These are phyloP conservation scores for Lethrus apterus DNA, from an alignment of 1,140 invertebrate genomes.

Conservation along the genomic window DNA sequence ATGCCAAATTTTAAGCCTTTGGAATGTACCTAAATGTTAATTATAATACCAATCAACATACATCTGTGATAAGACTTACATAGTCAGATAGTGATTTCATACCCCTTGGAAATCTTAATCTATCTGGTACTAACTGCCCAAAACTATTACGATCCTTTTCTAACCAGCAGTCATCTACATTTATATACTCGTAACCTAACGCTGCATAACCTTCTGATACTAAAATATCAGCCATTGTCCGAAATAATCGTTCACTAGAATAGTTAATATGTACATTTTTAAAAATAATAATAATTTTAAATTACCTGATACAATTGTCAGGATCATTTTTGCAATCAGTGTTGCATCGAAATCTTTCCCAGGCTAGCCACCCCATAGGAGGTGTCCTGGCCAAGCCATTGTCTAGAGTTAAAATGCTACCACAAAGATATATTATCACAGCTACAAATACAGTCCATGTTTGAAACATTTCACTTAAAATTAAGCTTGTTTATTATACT, in stretches of 20 bases:
- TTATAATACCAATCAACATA: too few species aligned
- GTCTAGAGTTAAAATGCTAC: slow-evolving; percentile 48
- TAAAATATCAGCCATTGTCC: slow-evolving; percentile 84
- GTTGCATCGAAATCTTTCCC: slow-evolving; percentile 89
- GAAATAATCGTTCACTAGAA: slow-evolving; percentile 83
- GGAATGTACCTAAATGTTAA: slow-evolving; percentile 68
- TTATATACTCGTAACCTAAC: slow-evolving; percentile 87
- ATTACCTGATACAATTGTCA: slow-evolving; percentile 85
- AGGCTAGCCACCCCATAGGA: slow-evolving; percentile 82
- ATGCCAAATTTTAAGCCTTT: slow-evolving; percentile 94
- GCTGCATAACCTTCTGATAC: slow-evolving; percentile 83
- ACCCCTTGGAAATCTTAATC: slow-evolving; percentile 82
- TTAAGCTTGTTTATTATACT: not conserved
- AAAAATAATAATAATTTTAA: not conserved
- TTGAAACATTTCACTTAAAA: slow-evolving; percentile 30
- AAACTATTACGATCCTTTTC: slow-evolving; percentile 66
- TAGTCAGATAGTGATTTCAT: slow-evolving; percentile 86
- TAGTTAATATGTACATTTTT: not conserved
- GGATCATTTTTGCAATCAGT: slow-evolving; percentile 89
- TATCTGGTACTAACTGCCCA: slow-evolving; percentile 79
- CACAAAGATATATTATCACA: slow-evolving; percentile 25
- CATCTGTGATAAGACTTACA: slow-evolving; percentile 59
- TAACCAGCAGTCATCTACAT: slow-evolving; percentile 94
- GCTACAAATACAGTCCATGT: slow-evolving; percentile 28
- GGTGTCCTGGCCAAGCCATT: slow-evolving; percentile 80